Evolutionary conservation across 1,140 invertebrate species (phyloP), one percentile per base, ranked within the genome.

Genomic region (Drosophila aff.): DNA sequence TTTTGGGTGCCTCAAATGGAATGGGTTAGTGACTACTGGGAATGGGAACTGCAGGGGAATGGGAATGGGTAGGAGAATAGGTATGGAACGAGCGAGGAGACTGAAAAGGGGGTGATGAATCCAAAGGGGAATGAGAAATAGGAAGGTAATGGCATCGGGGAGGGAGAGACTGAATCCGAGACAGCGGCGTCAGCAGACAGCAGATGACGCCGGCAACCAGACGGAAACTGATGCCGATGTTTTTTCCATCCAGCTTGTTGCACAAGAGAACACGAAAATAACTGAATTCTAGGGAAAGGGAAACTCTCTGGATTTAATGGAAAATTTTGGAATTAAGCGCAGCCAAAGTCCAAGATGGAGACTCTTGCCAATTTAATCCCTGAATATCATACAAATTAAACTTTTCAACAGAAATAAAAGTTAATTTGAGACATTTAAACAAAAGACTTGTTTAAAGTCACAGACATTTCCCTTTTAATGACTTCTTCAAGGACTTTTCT

Each of bases 151-250:
- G 66, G 38, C 26, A 23, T 67, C 15, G 44, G 52, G 55, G 36
- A 43, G 43, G 23, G 26, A 36, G 59, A n/a, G 52, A 46, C 44
- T 38, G 38, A 72, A 33, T 26, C 66, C 47, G 64, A 60, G 57
- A 43, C 75, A 58, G 55, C 49, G 77, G 52, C 62, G 71, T 73
- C 71, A 73, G 71, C 75, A 72, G 74, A 66, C 72, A 72, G 81
- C 66, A 84, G 64, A 85, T 85, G 82, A 84, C 81, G 77, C 79
- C 49, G 77, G 74, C 66, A 81, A 50, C 64, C 46, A 61, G 69
- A 64, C 57, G 73, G 74, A 79, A 86, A 69, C 71, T 87, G 82
- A 66, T 82, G 76, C 66, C 55, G 74, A 43, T 75, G 44, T 55
- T 23, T 67, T 73, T 71, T 50, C 52, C 67, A 68, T 44, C 36